Percentiles rank a stretch among this genome's conserved stretches.
phyloP scores from a whole-genome alignment of 2,797 vertebrate genomes.

The Prunella strophiata region DNA sequence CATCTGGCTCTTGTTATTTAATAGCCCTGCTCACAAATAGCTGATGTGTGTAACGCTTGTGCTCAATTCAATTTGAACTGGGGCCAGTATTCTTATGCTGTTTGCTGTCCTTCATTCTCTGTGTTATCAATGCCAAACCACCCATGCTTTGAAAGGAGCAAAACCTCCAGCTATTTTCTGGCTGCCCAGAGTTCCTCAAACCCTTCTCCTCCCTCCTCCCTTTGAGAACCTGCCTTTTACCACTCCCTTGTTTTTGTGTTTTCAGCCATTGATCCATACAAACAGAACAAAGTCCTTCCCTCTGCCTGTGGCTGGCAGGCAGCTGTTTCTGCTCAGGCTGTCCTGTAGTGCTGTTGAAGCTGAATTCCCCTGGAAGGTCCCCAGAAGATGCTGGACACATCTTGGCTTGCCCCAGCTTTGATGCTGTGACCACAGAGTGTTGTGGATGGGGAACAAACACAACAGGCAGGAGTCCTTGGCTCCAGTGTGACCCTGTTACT shows the following conservation, averaged over 20 bases:
- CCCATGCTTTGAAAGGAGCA: not conserved
- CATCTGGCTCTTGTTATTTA: not conserved
- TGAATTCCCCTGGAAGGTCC: slow-evolving; percentile 1
- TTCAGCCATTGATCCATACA: not conserved
- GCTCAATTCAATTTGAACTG: not conserved
- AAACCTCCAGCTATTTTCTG: not conserved
- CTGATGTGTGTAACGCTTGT: not conserved
- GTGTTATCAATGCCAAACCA: not conserved
- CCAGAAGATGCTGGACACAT: not conserved
- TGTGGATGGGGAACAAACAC: not conserved
- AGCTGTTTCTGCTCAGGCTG: not conserved
- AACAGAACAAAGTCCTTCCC: not conserved
- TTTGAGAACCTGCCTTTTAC: not conserved
- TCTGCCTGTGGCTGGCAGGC: not conserved
- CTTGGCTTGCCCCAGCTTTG: not conserved
- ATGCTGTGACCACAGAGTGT: not conserved
- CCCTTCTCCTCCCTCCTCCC: not conserved
- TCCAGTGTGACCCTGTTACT: not conserved
- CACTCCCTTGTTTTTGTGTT: not conserved
- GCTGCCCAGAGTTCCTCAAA: not conserved
- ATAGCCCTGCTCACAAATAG: not conserved
- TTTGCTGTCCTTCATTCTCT: not conserved
- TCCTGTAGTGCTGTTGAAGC: rapidly evolving
- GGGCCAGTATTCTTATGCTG: slow-evolving; percentile 17
- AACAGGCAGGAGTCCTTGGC: rapidly evolving